Percentiles rank a stretch among this genome's conserved stretches.
These are phyloP conservation scores for Exocentrus adspersus DNA, from an alignment of 2,888 invertebrate genomes.

Conservation along the genomic window DNA sequence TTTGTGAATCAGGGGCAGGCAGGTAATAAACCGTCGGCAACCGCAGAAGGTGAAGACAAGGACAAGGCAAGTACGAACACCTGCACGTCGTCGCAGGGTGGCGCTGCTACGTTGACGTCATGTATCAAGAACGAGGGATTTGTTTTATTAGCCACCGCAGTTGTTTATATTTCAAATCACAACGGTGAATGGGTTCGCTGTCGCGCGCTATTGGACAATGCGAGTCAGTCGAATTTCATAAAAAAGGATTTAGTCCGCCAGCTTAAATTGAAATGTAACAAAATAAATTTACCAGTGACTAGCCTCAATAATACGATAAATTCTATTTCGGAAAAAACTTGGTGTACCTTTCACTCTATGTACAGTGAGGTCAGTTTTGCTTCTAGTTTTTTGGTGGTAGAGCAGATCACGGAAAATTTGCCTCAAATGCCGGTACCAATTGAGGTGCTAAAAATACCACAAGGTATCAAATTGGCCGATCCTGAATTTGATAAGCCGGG, in stretches of 20 bases:
- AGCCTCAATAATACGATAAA: constrained; percentile 6
- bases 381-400: background rate
- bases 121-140: background rate
- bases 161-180: background rate
- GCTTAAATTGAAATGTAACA: constrained; percentile 3
- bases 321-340: constrained; percentile 5
- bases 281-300: constrained; percentile 9
- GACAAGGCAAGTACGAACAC: background rate
- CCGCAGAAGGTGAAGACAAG: background rate
- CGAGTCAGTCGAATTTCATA: constrained; percentile 4
- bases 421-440: background rate
- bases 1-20: background rate
- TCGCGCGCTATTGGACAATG: background rate
- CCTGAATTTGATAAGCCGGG: constrained; percentile 3
- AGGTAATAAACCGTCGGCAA: background rate
- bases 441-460: background rate
- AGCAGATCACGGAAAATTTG: background rate
- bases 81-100: too few species aligned
- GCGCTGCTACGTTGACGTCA: background rate
- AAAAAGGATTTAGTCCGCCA: background rate
- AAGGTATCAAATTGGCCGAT: constrained; percentile 4
- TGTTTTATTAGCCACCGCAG: background rate
- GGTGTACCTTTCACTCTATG: background rate
- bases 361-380: background rate
- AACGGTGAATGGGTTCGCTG: background rate